These are phyloP conservation scores for Crossoptilon crossoptilon DNA, from an alignment of 2,797 vertebrate genomes.

Conservation along the genomic window DNA sequence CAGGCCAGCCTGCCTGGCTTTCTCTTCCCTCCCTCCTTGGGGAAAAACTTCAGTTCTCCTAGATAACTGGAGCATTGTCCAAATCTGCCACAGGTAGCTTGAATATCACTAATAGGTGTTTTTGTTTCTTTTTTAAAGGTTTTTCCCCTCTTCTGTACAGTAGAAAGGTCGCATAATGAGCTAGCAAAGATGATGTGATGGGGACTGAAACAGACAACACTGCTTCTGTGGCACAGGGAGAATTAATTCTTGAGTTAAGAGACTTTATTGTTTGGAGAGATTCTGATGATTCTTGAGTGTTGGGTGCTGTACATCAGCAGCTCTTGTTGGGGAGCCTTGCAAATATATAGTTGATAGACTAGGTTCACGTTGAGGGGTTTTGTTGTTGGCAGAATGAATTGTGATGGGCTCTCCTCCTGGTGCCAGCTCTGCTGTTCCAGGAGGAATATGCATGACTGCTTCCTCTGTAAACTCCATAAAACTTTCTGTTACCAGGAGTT, in stretches of 20 bases:
- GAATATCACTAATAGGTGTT: background rate
- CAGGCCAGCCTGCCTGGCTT: background rate
- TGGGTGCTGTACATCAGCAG: background rate
- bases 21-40: background rate
- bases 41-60: background rate
- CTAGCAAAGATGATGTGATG: background rate
- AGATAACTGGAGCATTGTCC: background rate
- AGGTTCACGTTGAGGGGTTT: background rate
- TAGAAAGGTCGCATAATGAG: background rate
- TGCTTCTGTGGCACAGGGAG: background rate
- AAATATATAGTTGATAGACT: background rate
- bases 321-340: background rate
- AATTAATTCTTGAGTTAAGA: background rate
- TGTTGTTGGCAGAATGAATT: background rate
- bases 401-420: background rate
- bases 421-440: background rate
- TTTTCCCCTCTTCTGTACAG: background rate
- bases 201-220: fast-evolving
- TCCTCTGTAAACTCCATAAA: background rate
- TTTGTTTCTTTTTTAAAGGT: background rate
- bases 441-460: background rate
- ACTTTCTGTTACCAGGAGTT: background rate
- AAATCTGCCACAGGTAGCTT: background rate
- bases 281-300: background rate
- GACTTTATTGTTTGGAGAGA: background rate